A percentile compares a stretch with the other conserved stretches of the same genome.
These are phyloP conservation scores for Cherax destructor DNA, from an alignment of 1,140 invertebrate species.

Conservation along the genomic window DNA sequence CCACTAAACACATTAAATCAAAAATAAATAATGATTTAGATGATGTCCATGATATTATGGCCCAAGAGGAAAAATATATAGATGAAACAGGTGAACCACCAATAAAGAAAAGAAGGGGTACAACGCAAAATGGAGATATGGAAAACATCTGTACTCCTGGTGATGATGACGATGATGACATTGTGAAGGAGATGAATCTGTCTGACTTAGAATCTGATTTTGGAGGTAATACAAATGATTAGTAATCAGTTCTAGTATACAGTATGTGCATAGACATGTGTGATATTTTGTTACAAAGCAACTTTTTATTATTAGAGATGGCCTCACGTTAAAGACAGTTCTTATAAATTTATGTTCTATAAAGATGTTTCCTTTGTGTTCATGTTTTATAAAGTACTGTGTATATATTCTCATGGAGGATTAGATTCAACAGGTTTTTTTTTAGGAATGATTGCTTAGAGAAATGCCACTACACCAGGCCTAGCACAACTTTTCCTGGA, in stretches of 20 bases:
- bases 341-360: no score
- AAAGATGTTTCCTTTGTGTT: no score
- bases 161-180: slow-evolving; percentile 2
- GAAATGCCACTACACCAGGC: no score
- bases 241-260: neutral
- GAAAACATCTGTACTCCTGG: neutral
- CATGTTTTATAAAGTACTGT: no score
- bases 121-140: neutral
- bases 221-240: neutral
- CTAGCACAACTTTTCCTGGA: no score
- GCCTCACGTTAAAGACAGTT: no score
- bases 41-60: neutral
- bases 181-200: neutral
- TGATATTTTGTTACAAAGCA: no score
- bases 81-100: neutral
- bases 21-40: neutral
- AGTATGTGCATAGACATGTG: no score
- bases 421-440: no score
- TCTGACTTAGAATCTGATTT: slow-evolving; percentile 6
- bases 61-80: neutral
- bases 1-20: neutral
- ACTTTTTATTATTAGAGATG: no score
- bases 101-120: neutral
- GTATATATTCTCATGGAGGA: no score
- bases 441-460: no score